Evolutionary conservation across 2,113 vertebrate species (phyloP), one percentile per base, ranked within the genome.

Genomic region (Pao palembangensis): DNA sequence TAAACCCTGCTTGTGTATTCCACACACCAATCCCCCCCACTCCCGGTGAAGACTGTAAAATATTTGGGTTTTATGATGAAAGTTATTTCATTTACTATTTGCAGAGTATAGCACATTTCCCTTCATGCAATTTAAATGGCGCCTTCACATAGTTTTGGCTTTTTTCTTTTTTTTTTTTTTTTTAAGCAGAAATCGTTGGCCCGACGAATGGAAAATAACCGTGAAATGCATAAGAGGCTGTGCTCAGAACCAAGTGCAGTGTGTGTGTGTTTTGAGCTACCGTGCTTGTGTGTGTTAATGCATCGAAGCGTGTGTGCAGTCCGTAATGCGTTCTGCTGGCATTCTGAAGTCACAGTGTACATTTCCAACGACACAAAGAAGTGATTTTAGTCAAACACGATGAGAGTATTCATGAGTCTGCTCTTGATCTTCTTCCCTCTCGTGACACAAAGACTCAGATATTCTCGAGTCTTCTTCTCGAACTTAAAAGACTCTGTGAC

Each of bases 381-480:
- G 31, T 71, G 48, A 76, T 53, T 64, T 66, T 78, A 76, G 79
- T 85, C 62, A 78, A 79, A 85, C 28, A 48, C 58, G 79, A 81
- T 81, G 79, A 80, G 75, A 78, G 80, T 58, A 65, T 71, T 84
- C 64, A 68, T 71, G 61, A 69, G 56, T 67, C 70, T 57, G 66
- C 60, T 62, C 84, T 85, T 87, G 68, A 83, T 87, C 76, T 79
- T 58, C 70, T 78, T 50, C 58, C 83, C 68, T 85, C 62, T 55
- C 64, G 61, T 73, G 74, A 79, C 61, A 80, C 69, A 80, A 85
- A 75, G 71, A 64, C 64, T 68, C 70, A 61, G 47, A 58, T 71
- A 71, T 68, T 73, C 60, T 71, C 68, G 73, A 75, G 64, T 63
- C 63, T 71, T 55, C 61, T 70, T 57, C 79, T 77, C 81, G 55